These are phyloP conservation scores for Nothocercus nigrocapillus DNA, from an alignment of 2,113 vertebrate genomes.

Conservation along the genomic window DNA sequence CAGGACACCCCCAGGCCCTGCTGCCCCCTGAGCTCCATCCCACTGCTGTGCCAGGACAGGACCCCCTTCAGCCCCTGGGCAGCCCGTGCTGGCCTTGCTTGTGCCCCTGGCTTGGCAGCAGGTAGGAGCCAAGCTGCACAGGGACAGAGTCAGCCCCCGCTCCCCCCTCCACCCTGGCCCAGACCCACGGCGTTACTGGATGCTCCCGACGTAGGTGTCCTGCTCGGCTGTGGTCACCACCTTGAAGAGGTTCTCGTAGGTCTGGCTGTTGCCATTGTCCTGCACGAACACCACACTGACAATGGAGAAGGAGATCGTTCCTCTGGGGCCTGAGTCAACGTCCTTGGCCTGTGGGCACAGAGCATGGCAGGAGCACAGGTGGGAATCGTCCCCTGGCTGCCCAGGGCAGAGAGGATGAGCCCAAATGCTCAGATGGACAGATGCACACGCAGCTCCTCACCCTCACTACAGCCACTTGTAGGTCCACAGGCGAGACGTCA, in stretches of 20 bases:
- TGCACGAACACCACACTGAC: constrained; percentile 69
- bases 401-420: fast-evolving
- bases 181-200: constrained; percentile 70
- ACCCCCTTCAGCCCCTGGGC: not conserved
- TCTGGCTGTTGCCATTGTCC: not conserved
- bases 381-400: not conserved
- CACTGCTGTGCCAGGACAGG: not conserved
- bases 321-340: constrained; percentile 76
- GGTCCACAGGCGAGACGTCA: constrained; percentile 64
- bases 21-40: not conserved
- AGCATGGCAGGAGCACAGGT: fast-evolving
- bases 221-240: constrained; percentile 19
- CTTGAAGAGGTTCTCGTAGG: constrained; percentile 69
- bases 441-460: constrained; percentile 48
- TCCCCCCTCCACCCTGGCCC: not conserved
- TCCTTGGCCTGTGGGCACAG: constrained; percentile 83
- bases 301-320: constrained; percentile 80
- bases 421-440: fast-evolving
- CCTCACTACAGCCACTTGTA: constrained; percentile 79
- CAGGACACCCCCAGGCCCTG: fast-evolving
- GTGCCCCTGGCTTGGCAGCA: not conserved
- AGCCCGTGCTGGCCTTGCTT: not conserved
- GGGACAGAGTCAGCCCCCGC: fast-evolving
- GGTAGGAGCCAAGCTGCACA: not conserved
- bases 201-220: constrained; percentile 64